Evolutionary conservation across 1,140 invertebrate species (phyloP), one percentile per base, ranked within the genome.

Genomic region (Agrypnia vestita): DNA sequence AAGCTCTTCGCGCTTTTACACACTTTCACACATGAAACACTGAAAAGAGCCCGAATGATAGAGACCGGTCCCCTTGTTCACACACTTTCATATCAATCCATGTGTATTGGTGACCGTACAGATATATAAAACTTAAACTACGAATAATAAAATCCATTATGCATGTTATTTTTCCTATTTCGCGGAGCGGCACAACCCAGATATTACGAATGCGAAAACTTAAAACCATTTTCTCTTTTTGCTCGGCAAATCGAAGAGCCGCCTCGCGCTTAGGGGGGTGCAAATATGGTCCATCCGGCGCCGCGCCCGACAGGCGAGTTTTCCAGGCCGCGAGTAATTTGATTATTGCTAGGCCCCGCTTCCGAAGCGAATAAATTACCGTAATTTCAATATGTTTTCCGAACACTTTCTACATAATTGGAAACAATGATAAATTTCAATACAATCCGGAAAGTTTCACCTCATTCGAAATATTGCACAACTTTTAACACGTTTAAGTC

Each of bases 151-250:
- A 69, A 47, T 69, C 9, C 25, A 43, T 62, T 69, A 35, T 43
- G 35, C n/a, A 35, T 64, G 19, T 35, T 44, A 17, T 17, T 53
- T 11, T 25, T 71, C n/a, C 46, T 51, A 71, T 49, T 71, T 71
- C 8, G 44, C 19, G 46, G 49, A 71, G 46, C 47, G n/a, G 64
- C n/a, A 71, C 49, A 49, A 71, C 67, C 67, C 19, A 49, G 49
- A 71, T 71, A 71, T 71, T 71, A 49, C 67, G 47, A 71, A 71
- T 71, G 67, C 67, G 46, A 46, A 71, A 71, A 71, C 67, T 49
- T 49, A 71, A 71, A 49, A 71, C 19, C 47, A 71, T 71, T 71
- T 71, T 71, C 67, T 51, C 44, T 71, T 71, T 67, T 71, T 49
- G 67, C 44, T 49, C 12, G 17, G 44, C 15, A 49, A 71, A 71